Evolutionary conservation across 2,797 vertebrate species (phyloP), one percentile per base, ranked within the genome.

Genomic region (Rhynchotus rufescens): DNA sequence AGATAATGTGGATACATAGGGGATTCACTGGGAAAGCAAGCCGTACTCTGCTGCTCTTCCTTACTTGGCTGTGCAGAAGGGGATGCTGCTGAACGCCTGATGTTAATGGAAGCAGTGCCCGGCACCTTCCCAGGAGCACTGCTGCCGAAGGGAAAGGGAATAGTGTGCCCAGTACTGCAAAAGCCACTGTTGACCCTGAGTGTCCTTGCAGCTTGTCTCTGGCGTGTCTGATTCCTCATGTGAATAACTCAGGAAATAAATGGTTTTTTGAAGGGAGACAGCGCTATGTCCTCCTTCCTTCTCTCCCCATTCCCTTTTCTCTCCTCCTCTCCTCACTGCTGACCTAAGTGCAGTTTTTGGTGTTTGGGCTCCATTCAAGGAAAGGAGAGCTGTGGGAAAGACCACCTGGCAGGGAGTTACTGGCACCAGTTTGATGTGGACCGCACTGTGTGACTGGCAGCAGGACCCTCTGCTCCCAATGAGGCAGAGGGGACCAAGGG

Each of bases 101-200:
- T 75, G 34, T 68, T 89, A 83, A 87, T 89, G 73, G 44, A 21
- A 32, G 14, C 14, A 84, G 56, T 62, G 80, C 69, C 0, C 60
- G 34, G 11, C 56, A 80, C 0, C 0, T 76, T 94, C 71, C 65
- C 56, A 84, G 15, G 28, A 81, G 26, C 4, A 9, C 11, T 0
- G 0, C 40, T 88, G 65, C 71, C 62, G 92, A 45, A 26, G 75
- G 25, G 69, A 76, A 90, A 85, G 49, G 47, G 4, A 69, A 20
- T 56, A 47, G 15, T 25, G 12, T 65, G 30, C 73, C 45, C n/a
- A 47, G 14, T 20, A 12, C 56, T 23, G 12, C 44, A 28, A 52
- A 88, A 86, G 64, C 32, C 45, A 12, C 2, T 19, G 12, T 3
- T 84, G 65, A 84, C 40, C 52, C 52, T 65, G 69, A 20, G 5